Base-by-base conservation (phyloP, 2,888 invertebrate genomes). In the Galerucella pusilla region DNA sequence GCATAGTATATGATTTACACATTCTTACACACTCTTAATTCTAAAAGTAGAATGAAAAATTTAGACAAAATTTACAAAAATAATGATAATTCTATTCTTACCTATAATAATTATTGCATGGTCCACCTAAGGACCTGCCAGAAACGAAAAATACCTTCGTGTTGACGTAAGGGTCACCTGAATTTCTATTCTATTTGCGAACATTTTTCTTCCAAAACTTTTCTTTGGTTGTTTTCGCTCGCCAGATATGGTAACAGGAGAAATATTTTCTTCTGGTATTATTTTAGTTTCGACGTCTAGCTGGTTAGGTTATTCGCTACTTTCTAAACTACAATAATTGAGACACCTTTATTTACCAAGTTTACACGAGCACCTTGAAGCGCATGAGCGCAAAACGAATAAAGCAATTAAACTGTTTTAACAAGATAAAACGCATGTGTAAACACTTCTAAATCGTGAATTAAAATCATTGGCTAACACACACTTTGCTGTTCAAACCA, bases 21-120 rank as follows among this genome's bases (percentile, higher is more conserved):
- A 86, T 76, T 85, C 85, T 20, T 20, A 20, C 20, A 1, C 20
- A 20, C 20, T 20, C n/a, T 52, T 52, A 52, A 52, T 52, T n/a
- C n/a, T 52, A 2, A 16, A n/a, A 52, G 1, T n/a, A 52, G n/a
- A 52, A 52, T 52, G n/a, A 52, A 52, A 52, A 52, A 52, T n/a
- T 52, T n/a, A n/a, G 52, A 52, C 52, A n/a, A 52, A 52, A n/a
- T 20, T 20, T 20, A 12, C 14, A n/a, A 52, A 14, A 52, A n/a
- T 12, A 52, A 6, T 14, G 52, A 14, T n/a, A 52, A n/a, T 52
- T 12, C 2, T 46, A 46, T 46, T 46, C 46, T 12, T 46, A 46
- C 46, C 46, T 46, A 46, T 1, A 46, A 52, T n/a, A 52, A 52
- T 52, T 52, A 52, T 52, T 52, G 52, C 52, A 52, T 14, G 52